These are phyloP conservation scores for Athalia circularis DNA, from an alignment of 2,888 invertebrate species.

Conservation along the genomic window DNA sequence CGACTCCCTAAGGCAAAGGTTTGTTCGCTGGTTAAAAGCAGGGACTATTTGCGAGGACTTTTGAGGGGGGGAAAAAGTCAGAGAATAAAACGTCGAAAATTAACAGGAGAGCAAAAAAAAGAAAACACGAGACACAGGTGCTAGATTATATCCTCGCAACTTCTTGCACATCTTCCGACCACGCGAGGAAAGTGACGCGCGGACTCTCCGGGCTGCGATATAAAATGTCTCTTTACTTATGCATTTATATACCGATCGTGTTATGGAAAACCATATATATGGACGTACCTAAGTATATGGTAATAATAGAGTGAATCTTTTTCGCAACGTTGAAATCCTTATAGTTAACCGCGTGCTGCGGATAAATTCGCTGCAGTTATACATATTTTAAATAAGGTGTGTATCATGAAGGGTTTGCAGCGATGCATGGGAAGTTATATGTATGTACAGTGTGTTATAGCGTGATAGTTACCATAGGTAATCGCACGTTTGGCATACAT, in stretches of 20 bases:
- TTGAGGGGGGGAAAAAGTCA: background rate
- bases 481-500: conserved; percentile 18
- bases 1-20: conserved; percentile 37
- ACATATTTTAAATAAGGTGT: conserved; percentile 1
- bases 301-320: conserved; percentile 30
- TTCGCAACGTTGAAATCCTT: conserved; percentile 25
- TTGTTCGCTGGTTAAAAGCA: conserved; percentile 23
- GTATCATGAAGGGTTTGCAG: background rate
- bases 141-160: too few relatives aligned
- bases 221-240: too few relatives aligned
- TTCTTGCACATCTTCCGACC: too few relatives aligned
- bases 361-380: conserved; percentile 1
- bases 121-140: too few relatives aligned
- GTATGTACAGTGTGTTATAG: background rate
- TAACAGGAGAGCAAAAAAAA: background rate
- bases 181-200: too few relatives aligned
- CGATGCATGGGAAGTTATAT: background rate
- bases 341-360: conserved; percentile 14
- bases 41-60: background rate
- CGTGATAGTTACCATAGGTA: conserved; percentile 33
- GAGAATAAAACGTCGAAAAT: background rate
- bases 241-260: too few relatives aligned
- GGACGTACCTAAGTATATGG: conserved; percentile 11
- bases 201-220: too few relatives aligned
- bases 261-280: background rate